A percentile compares a stretch with the other conserved stretches of the same genome.
These are phyloP conservation scores for Aelia acuminata DNA, from an alignment of 2,888 invertebrate genomes.

Conservation along the genomic window DNA sequence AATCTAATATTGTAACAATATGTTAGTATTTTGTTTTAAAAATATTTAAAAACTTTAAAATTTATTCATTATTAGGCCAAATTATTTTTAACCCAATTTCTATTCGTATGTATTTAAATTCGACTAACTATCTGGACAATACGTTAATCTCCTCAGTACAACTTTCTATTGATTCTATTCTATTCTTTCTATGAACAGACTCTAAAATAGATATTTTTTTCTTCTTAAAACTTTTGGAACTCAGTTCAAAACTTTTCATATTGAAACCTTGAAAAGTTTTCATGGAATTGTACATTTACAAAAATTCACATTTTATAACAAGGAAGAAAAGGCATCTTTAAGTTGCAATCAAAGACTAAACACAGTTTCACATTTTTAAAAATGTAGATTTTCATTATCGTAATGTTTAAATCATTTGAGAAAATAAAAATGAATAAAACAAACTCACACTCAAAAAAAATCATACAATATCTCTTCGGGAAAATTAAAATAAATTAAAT, in stretches of 20 bases:
- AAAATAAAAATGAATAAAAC: slow-evolving; percentile 1
- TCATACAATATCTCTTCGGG: slow-evolving; percentile 8
- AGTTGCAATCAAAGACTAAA: not conserved
- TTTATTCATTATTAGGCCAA: slow-evolving; percentile 55
- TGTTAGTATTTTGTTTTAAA: slow-evolving; percentile 52
- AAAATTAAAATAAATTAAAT: slow-evolving; percentile 38
- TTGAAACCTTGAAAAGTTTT: slow-evolving; percentile 35
- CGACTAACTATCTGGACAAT: slow-evolving; percentile 52
- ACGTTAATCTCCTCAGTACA: slow-evolving; percentile 46
- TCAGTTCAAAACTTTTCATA: slow-evolving; percentile 56
- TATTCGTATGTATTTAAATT: slow-evolving; percentile 47
- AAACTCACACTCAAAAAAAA: slow-evolving; percentile 37
- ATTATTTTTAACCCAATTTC: slow-evolving; percentile 55
- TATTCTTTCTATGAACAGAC: slow-evolving; percentile 42
- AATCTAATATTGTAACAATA: slow-evolving; percentile 49
- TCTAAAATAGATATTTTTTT: slow-evolving; percentile 51
- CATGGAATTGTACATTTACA: slow-evolving; percentile 32
- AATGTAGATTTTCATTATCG: not conserved
- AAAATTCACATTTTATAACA: slow-evolving; percentile 26
- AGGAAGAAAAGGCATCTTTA: slow-evolving; percentile 53
- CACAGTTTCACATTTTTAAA: not conserved
- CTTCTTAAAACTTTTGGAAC: slow-evolving; percentile 47
- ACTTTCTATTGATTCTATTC: slow-evolving; percentile 31
- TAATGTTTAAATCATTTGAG: slow-evolving; percentile 2
- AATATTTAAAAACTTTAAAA: slow-evolving; percentile 53